phyloP scores from a whole-genome alignment of 2,797 vertebrate species.

The Kryptolebias ocellatus region DNA sequence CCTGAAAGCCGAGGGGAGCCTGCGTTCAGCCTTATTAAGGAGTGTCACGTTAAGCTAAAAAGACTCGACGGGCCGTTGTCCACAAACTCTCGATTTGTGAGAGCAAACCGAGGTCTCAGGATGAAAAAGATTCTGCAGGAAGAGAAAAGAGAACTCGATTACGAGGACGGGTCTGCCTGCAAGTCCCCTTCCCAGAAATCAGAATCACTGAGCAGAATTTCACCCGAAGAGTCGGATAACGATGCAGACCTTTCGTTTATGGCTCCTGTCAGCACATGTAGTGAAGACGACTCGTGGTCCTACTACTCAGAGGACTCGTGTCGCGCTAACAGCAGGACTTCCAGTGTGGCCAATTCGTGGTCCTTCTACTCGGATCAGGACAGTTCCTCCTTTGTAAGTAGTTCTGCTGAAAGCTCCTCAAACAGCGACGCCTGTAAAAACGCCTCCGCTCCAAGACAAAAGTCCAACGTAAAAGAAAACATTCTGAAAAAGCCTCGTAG shows the following conservation, averaged over 20 bases:
- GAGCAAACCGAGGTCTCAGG: slow-evolving; percentile 52
- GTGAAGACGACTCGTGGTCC: slow-evolving; percentile 56
- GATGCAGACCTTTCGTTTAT: background rate
- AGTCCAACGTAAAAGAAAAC: background rate
- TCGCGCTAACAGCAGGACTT: background rate
- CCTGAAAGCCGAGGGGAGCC: background rate
- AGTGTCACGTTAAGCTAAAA: slow-evolving; percentile 35
- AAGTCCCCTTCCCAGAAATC: slow-evolving; percentile 8
- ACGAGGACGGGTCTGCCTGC: background rate
- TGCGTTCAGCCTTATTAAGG: background rate
- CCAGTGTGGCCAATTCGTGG: slow-evolving; percentile 40
- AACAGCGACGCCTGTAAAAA: slow-evolving; percentile 8
- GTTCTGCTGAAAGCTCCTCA: slow-evolving; percentile 8
- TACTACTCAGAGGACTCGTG: slow-evolving; percentile 47
- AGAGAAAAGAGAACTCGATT: slow-evolving; percentile 30
- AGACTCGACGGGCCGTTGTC: background rate
- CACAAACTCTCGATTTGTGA: slow-evolving; percentile 25
- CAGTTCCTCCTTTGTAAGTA: background rate
- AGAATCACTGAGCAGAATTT: background rate
- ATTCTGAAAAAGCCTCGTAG: background rate
- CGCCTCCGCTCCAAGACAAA: background rate
- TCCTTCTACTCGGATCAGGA: slow-evolving; percentile 42
- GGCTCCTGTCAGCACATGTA: slow-evolving; percentile 37
- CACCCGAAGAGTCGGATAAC: background rate
- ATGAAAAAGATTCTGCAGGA: slow-evolving; percentile 55